Percentiles rank a stretch among this genome's conserved stretches.
Evolutionary conservation across 2,113 vertebrate species (phyloP).

Genomic region (Lontra canadensis): DNA sequence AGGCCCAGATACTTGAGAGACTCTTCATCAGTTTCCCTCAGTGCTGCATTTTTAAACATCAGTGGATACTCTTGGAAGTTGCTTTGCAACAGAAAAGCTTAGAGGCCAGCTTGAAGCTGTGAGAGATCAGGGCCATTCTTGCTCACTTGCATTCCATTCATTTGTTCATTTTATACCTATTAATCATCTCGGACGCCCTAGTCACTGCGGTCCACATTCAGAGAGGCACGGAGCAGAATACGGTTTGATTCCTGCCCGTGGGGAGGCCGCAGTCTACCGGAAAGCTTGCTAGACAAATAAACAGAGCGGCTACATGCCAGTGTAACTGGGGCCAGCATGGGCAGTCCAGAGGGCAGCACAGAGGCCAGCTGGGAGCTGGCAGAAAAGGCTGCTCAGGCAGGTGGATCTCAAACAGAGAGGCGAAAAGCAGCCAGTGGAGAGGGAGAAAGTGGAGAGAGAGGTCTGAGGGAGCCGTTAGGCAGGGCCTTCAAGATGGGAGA

Average conservation of each 20-base stretch:
- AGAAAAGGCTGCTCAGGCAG: neutral
- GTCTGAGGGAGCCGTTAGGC: neutral
- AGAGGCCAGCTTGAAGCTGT: neutral
- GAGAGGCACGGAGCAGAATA: neutral
- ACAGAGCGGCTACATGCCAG: neutral
- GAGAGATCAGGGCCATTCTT: neutral
- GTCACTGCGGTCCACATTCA: neutral
- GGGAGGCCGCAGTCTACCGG: neutral
- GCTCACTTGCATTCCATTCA: neutral
- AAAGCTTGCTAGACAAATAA: neutral
- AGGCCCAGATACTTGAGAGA: neutral
- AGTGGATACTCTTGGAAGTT: neutral
- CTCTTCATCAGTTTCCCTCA: neutral
- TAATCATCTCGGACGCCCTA: neutral
- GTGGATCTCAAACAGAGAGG: neutral
- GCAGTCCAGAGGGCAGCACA: neutral
- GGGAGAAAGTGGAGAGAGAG: neutral
- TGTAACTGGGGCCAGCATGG: fast-evolving
- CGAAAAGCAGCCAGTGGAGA: neutral
- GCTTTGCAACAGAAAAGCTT: neutral
- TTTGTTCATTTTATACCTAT: neutral
- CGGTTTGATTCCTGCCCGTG: neutral
- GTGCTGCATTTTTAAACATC: neutral
- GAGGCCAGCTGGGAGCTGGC: neutral
- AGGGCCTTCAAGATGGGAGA: neutral